These are phyloP conservation scores for Phrynocephalus versicolor DNA, from an alignment of 2,113 vertebrate genomes.

Conservation along the genomic window DNA sequence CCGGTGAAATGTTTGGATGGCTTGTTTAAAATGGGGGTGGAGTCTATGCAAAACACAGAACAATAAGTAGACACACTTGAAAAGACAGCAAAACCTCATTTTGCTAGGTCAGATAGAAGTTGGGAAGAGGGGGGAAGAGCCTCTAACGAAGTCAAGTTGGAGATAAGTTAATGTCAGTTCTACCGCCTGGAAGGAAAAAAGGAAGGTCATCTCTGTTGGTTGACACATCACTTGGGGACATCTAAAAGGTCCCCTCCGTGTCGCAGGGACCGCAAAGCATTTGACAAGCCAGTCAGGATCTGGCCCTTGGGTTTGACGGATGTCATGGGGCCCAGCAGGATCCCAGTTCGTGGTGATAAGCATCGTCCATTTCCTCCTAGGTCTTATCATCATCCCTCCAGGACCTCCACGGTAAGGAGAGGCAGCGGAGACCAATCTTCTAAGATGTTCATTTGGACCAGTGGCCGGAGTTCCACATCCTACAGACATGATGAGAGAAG, in stretches of 20 bases:
- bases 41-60: not conserved
- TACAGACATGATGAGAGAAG: conserved; percentile 86
- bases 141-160: conserved; percentile 5
- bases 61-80: not conserved
- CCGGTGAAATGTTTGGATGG: not conserved
- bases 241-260: conserved; percentile 1
- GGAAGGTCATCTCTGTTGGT: conserved; percentile 31
- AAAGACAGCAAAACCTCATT: conserved; percentile 4
- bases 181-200: not conserved
- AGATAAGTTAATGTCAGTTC: conserved; percentile 26
- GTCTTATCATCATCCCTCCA: conserved; percentile 77
- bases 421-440: conserved; percentile 71
- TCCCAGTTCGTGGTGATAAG: conserved; percentile 54
- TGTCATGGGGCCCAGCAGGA: conserved; percentile 3
- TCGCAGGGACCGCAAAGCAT: not conserved
- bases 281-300: not conserved
- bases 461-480: conserved; percentile 80
- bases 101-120: not conserved
- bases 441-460: conserved; percentile 95
- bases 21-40: not conserved
- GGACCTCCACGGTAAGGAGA: conserved; percentile 72
- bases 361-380: conserved; percentile 75
- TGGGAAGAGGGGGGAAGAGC: not conserved
- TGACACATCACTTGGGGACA: conserved; percentile 15
- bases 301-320: not conserved